phyloP scores from a whole-genome alignment of 1,140 invertebrate genomes.

The Gryllus bimaculatus region DNA sequence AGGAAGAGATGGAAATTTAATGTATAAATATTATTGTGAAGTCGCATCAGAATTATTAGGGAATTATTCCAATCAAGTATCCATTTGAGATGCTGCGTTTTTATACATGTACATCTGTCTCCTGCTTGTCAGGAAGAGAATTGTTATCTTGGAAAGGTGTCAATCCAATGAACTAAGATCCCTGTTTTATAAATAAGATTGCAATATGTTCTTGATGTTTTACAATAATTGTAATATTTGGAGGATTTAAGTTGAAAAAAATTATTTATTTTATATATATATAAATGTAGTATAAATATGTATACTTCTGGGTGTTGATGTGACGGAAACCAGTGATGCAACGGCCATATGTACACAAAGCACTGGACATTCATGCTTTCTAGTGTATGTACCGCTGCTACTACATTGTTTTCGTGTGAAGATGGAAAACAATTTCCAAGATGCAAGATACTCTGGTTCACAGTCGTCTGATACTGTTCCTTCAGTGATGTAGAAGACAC shows the following conservation, averaged over 20 bases:
- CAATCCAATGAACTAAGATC: background rate
- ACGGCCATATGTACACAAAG: background rate
- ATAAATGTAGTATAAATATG: background rate
- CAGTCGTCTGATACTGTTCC: background rate
- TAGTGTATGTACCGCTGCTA: background rate
- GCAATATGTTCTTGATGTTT: constrained; percentile 1
- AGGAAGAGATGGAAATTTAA: background rate
- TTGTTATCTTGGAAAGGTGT: background rate
- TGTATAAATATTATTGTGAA: constrained; percentile 1
- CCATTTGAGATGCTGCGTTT: background rate
- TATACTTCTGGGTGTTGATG: background rate
- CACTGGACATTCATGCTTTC: background rate
- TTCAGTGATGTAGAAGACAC: background rate
- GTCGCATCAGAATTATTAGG: background rate
- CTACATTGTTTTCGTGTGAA: background rate
- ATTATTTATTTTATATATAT: constrained; percentile 6
- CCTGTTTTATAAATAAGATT: background rate
- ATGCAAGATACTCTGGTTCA: background rate
- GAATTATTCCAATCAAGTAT: background rate
- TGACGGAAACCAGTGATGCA: background rate
- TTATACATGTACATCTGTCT: background rate
- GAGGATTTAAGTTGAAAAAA: background rate
- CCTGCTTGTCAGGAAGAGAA: background rate
- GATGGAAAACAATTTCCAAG: no score
- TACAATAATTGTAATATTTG: constrained; percentile 6